Evolutionary conservation across 2,888 invertebrate species (phyloP).

Genomic region (Deilephila elpenor): DNA sequence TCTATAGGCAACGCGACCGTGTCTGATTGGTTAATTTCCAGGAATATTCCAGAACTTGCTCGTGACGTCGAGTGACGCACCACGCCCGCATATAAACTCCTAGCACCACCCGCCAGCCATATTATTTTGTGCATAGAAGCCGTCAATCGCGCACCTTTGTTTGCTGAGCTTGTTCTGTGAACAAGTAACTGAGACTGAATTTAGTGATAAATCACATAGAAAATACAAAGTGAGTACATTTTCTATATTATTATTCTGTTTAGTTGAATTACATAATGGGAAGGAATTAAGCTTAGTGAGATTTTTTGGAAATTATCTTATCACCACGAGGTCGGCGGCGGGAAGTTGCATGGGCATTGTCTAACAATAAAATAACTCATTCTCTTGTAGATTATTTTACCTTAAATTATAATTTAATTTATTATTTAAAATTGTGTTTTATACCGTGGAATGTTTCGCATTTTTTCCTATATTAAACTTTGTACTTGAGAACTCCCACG

Average conservation of each 20-base stretch:
- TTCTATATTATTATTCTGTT: slow-evolving; percentile 29
- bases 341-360: slow-evolving; percentile 32
- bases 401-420: too few relatives aligned
- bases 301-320: background rate
- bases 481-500: background rate
- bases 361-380: background rate
- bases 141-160: slow-evolving; percentile 81
- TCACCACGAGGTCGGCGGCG: slow-evolving; percentile 30
- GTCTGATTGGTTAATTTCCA: slow-evolving; percentile 60
- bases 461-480: background rate
- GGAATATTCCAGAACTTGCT: slow-evolving; percentile 79
- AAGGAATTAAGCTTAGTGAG: background rate
- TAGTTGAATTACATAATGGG: slow-evolving; percentile 18
- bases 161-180: slow-evolving; percentile 74
- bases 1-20: slow-evolving; percentile 44
- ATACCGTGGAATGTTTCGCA: too few relatives aligned
- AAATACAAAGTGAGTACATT: slow-evolving; percentile 67
- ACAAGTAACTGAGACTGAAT: slow-evolving; percentile 67
- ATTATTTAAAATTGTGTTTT: too few relatives aligned
- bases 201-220: slow-evolving; percentile 54
- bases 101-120: slow-evolving; percentile 52
- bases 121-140: slow-evolving; percentile 77
- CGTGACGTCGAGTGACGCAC: slow-evolving; percentile 70
- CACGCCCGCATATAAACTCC: slow-evolving; percentile 59
- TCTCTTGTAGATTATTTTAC: too few relatives aligned